These are phyloP conservation scores for Ormyrus pomaceus DNA, from an alignment of 2,888 invertebrate genomes.

Conservation along the genomic window DNA sequence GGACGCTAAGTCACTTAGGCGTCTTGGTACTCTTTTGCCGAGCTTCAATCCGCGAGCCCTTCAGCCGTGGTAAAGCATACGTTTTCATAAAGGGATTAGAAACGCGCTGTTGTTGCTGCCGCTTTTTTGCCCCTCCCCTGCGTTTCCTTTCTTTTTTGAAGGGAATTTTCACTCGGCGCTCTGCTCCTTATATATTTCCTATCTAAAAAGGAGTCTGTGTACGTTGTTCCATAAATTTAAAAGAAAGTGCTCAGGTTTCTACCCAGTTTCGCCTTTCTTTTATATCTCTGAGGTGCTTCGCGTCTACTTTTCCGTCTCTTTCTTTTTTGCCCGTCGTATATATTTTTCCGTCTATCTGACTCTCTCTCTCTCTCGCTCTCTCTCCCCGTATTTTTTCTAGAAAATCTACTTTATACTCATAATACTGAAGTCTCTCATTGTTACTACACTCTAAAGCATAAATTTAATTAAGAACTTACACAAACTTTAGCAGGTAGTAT, in stretches of 20 bases:
- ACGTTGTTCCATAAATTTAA: conserved; percentile 57
- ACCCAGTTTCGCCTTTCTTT: conserved; percentile 42
- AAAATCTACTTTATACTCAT: conserved; percentile 50
- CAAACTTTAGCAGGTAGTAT: neutral
- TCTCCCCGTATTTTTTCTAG: neutral
- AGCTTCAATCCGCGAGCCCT: conserved; percentile 8
- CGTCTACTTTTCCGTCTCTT: conserved; percentile 32
- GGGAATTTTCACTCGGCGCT: conserved; percentile 38
- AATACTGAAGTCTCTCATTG: conserved; percentile 26
- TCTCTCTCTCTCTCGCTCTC: conserved; percentile 4
- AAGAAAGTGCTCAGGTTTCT: conserved; percentile 52
- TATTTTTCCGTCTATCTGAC: conserved; percentile 24
- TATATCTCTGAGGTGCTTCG: conserved; percentile 51
- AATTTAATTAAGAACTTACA: conserved; percentile 37
- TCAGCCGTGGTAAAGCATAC: conserved; percentile 20
- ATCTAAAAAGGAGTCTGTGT: conserved; percentile 53
- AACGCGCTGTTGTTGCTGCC: neutral
- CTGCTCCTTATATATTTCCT: conserved; percentile 50
- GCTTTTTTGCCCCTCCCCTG: neutral
- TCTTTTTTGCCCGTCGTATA: conserved; percentile 37
- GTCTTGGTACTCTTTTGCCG: neutral
- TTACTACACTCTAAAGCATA: conserved; percentile 7
- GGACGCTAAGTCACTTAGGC: conserved; percentile 31
- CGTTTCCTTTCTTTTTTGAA: neutral
- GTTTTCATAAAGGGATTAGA: conserved; percentile 52